These are phyloP conservation scores for Heliocidaris erythrogramma DNA, from an alignment of 35 echinoderm and acorn worm genomes.

Conservation along the genomic window DNA sequence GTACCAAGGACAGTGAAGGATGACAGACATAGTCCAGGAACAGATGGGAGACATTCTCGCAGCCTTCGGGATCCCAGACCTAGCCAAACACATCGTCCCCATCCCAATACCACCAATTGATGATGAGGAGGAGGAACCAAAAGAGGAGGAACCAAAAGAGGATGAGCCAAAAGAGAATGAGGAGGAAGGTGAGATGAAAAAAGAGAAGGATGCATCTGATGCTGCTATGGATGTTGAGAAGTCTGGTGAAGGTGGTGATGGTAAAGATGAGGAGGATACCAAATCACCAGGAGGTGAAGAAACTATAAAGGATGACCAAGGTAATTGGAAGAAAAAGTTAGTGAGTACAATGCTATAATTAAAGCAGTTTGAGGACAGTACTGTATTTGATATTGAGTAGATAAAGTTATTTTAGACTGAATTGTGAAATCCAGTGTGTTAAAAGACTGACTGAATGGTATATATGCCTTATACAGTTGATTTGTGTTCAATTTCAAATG, in stretches of 20 bases:
- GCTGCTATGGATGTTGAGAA: neutral
- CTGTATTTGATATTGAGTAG: too few species aligned
- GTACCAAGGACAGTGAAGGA: neutral
- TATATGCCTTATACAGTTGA: too few species aligned
- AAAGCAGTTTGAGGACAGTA: too few species aligned
- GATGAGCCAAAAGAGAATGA: neutral
- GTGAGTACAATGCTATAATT: neutral
- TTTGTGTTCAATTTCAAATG: too few species aligned
- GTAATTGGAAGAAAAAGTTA: neutral
- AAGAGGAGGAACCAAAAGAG: neutral
- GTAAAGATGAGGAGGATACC: neutral
- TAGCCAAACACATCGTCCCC: neutral
- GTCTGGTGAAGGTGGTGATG: neutral
- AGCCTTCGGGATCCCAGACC: neutral
- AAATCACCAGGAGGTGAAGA: neutral
- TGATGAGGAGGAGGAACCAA: neutral
- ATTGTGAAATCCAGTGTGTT: too few species aligned
- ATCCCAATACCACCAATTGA: neutral
- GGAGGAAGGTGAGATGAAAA: neutral
- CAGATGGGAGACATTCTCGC: slow-evolving; percentile 26
- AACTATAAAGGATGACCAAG: neutral
- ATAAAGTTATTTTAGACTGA: too few species aligned
- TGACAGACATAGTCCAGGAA: neutral
- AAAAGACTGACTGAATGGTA: too few species aligned
- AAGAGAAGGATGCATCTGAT: neutral